Percentiles rank a stretch among this genome's conserved stretches.
Evolutionary conservation across 2,888 invertebrate genomes (phyloP).

Genomic region (Epirrita christyi): DNA sequence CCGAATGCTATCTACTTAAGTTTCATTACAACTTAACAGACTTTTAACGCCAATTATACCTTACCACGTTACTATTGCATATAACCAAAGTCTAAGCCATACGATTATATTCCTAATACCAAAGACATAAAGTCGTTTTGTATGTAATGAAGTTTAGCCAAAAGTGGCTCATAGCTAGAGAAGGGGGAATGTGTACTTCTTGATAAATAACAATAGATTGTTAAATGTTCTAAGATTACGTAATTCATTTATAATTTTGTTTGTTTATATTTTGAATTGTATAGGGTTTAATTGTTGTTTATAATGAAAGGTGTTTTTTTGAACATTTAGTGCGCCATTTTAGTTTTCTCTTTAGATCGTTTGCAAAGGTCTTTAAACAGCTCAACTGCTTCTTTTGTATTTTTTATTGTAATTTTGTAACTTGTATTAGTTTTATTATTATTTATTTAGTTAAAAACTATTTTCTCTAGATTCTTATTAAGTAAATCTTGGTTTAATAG

Average conservation of each 20-base stretch:
- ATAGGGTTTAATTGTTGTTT: conserved; percentile 71
- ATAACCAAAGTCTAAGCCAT: conserved; percentile 1
- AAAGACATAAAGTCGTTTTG: conserved; percentile 31
- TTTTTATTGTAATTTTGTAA: no score
- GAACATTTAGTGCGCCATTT: neutral
- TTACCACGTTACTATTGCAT: conserved; percentile 43
- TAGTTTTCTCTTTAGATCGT: no score
- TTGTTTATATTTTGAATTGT: conserved; percentile 78
- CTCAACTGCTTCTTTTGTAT: no score
- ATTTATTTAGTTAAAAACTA: no score
- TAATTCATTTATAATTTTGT: conserved; percentile 80
- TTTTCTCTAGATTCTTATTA: no score
- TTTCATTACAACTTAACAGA: conserved; percentile 79
- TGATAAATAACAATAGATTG: conserved; percentile 78
- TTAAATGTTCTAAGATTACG: conserved; percentile 68
- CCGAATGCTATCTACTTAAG: conserved; percentile 75
- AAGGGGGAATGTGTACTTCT: conserved; percentile 71
- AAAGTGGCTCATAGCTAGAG: conserved; percentile 40
- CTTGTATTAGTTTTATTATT: no score
- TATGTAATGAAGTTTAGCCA: neutral
- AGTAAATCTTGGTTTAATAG: no score
- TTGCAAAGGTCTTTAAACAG: no score
- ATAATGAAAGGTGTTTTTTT: conserved; percentile 47
- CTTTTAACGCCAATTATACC: conserved; percentile 77
- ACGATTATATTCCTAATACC: conserved; percentile 42